Conservation (phyloP, 2,113 vertebrate genomes). For the Thryonomys swinderianus region DNA sequence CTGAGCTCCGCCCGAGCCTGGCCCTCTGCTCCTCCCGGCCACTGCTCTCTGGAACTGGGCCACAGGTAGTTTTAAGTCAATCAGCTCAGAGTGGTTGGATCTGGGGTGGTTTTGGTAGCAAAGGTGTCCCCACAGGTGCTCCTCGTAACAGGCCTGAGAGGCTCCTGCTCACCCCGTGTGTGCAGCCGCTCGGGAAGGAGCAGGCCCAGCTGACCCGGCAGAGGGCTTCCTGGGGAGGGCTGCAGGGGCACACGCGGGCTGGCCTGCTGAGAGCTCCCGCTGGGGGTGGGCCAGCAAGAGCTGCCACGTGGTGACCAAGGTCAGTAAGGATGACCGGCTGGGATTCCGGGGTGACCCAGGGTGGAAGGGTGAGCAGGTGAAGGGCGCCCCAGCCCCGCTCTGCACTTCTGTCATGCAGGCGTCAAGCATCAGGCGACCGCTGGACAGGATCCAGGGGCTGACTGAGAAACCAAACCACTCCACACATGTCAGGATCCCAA, state of each 20-base stretch:
- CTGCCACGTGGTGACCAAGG: neutral
- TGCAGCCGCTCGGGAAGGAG: neutral
- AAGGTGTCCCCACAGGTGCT: neutral
- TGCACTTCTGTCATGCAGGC: neutral
- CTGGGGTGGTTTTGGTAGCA: neutral
- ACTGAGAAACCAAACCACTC: neutral
- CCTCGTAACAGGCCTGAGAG: neutral
- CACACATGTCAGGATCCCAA: neutral
- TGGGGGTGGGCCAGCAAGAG: neutral
- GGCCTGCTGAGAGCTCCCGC: neutral
- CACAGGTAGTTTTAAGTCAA: neutral
- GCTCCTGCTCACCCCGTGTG: neutral
- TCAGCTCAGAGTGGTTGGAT: neutral
- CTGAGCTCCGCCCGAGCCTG: neutral
- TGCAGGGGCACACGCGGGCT: neutral
- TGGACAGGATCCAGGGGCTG: neutral
- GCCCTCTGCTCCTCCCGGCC: neutral
- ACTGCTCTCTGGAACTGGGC: neutral
- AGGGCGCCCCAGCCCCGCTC: neutral
- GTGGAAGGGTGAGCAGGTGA: neutral
- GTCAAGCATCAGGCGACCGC: neutral
- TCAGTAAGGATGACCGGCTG: neutral
- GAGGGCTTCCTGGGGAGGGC: neutral
- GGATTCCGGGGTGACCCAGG: slow-evolving; percentile 1
- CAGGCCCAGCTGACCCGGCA: neutral